phyloP scores from a whole-genome alignment of 35 echinoderm and acorn worm genomes.

The Lytechinus variegatus region DNA sequence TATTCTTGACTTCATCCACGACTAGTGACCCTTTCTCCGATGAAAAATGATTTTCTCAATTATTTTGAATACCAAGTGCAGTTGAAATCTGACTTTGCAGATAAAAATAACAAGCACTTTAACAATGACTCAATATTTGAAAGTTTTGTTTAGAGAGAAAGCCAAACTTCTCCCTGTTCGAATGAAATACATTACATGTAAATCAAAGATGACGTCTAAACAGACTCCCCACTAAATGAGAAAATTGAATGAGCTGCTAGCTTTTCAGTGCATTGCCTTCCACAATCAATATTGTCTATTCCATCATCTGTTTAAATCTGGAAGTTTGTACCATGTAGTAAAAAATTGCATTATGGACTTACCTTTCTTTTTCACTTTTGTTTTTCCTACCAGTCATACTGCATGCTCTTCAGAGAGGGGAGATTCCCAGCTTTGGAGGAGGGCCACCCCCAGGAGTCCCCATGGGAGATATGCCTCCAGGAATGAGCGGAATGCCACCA shows the following conservation, averaged over 20 bases:
- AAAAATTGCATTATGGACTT: not conserved
- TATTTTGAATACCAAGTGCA: too few species aligned
- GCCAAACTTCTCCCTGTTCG: too few species aligned
- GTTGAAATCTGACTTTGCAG: too few species aligned
- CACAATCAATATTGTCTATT: not conserved
- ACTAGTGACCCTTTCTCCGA: too few species aligned
- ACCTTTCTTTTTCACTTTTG: not conserved
- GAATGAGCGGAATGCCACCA: constrained; percentile 23
- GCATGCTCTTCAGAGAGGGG: constrained; percentile 14
- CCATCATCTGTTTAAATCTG: not conserved
- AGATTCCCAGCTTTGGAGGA: constrained; percentile 29
- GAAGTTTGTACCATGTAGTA: not conserved
- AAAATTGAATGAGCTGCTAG: not conserved
- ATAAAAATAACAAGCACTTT: too few species aligned
- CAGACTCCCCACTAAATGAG: not conserved
- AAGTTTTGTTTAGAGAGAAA: too few species aligned
- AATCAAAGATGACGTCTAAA: too few species aligned
- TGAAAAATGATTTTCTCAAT: too few species aligned
- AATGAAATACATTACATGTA: too few species aligned
- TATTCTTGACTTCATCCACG: too few species aligned
- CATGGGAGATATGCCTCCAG: constrained; percentile 41
- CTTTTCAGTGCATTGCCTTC: not conserved
- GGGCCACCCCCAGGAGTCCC: constrained; percentile 36
- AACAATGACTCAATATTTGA: too few species aligned
- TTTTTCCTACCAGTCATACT: constrained; percentile 12